Evolutionary conservation across 2,113 vertebrate genomes (phyloP).

Genomic region (Cyanoderma ruficeps): DNA sequence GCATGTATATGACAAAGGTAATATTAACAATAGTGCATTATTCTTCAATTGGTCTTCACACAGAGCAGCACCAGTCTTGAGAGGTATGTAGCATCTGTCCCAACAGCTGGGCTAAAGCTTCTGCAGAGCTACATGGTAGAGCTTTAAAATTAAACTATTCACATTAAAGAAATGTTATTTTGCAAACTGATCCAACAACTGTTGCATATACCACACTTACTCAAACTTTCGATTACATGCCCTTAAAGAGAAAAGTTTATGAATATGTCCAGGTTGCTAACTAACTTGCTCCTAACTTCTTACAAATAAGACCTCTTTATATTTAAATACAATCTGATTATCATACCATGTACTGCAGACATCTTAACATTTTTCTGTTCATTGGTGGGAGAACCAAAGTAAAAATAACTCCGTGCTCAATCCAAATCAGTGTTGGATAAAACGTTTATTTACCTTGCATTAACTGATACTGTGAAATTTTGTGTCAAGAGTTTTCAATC

Average conservation of each 20-base stretch:
- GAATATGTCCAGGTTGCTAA: neutral
- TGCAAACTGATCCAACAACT: neutral
- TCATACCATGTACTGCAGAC: neutral
- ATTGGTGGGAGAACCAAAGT: neutral
- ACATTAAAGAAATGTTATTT: neutral
- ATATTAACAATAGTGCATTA: neutral
- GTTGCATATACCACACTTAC: neutral
- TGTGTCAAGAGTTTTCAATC: neutral
- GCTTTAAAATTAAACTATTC: neutral
- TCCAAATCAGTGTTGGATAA: neutral
- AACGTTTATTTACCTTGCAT: neutral
- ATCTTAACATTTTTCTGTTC: neutral
- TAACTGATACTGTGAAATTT: neutral
- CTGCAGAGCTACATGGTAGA: neutral
- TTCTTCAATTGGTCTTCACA: neutral
- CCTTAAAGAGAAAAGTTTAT: neutral
- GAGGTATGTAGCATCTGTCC: neutral
- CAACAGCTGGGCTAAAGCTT: neutral
- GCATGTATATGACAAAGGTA: neutral
- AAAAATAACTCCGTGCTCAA: neutral
- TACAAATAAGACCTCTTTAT: neutral
- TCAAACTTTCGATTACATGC: neutral
- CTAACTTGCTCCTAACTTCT: neutral
- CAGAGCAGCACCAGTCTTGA: neutral
- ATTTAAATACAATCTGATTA: neutral